Percentiles rank a stretch among this genome's conserved stretches.
These are phyloP conservation scores for Neotoxoptera formosana DNA, from an alignment of 1,140 invertebrate species.

Conservation along the genomic window DNA sequence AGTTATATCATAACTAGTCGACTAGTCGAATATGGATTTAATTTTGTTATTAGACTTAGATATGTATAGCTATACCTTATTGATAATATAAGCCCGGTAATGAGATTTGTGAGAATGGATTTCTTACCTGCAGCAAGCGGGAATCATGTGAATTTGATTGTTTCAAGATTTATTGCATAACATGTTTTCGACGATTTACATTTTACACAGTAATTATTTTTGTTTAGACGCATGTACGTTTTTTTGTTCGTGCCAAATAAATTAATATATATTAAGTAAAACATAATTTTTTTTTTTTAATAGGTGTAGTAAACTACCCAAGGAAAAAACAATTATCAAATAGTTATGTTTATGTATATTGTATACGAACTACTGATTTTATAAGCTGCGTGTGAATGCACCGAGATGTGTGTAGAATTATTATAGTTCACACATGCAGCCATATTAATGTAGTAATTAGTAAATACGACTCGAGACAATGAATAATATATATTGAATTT, in stretches of 20 bases:
- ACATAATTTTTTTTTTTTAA: neutral
- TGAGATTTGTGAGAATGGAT: neutral
- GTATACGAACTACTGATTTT: neutral
- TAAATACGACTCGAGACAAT: conserved; percentile 8
- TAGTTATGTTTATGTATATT: too few relatives aligned
- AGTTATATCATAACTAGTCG: neutral
- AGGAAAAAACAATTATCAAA: neutral
- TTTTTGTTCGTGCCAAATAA: neutral
- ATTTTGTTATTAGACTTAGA: neutral
- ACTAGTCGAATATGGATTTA: neutral
- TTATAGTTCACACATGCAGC: neutral
- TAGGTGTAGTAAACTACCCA: neutral
- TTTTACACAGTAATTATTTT: neutral
- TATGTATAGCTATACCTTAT: neutral
- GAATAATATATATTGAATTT: neutral
- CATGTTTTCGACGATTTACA: neutral
- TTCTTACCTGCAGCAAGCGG: neutral
- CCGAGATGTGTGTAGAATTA: neutral
- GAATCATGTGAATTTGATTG: neutral
- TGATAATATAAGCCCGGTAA: neutral
- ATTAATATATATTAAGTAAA: neutral
- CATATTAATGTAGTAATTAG: neutral
- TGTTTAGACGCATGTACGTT: neutral
- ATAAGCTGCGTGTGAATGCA: neutral
- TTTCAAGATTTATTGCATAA: neutral